Evolutionary conservation across 2,113 vertebrate species (phyloP).

Genomic region (Anhinga rufa): DNA sequence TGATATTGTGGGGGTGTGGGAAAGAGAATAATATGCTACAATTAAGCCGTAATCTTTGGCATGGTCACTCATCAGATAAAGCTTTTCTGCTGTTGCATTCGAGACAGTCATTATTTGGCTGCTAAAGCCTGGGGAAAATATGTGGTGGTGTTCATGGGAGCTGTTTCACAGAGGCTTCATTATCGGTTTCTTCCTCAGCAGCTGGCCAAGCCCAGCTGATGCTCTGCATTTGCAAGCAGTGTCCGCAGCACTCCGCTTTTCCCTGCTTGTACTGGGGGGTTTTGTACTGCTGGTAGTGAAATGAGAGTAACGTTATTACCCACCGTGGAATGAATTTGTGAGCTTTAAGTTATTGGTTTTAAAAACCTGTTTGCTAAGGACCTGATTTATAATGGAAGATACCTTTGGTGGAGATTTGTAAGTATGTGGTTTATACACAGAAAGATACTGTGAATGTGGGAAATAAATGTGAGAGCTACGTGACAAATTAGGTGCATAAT

Average conservation of each 20-base stretch:
- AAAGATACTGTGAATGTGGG: not conserved
- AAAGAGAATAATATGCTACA: constrained; percentile 21
- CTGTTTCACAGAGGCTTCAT: constrained; percentile 5
- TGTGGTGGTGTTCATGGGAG: not conserved
- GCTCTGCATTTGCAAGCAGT: not conserved
- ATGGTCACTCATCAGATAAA: constrained; percentile 43
- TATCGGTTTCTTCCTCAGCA: constrained; percentile 7
- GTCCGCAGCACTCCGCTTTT: not conserved
- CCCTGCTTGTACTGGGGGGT: not conserved
- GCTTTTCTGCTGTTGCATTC: not conserved
- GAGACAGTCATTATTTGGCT: constrained; percentile 24
- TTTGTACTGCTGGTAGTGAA: not conserved
- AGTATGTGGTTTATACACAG: not conserved
- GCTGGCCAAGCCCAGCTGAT: not conserved
- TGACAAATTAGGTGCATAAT: not conserved
- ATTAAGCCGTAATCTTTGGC: constrained; percentile 58
- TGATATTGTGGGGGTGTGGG: constrained; percentile 40
- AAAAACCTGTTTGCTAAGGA: not conserved
- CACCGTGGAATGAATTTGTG: not conserved
- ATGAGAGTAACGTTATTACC: not conserved
- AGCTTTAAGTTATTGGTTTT: not conserved
- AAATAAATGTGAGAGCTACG: not conserved
- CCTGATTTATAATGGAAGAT: not conserved
- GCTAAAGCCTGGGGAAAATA: constrained; percentile 40
- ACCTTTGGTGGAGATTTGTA: not conserved